A percentile compares a stretch with the other conserved stretches of the same genome.
These are phyloP conservation scores for Sebastes schlegelii DNA, from an alignment of 2,113 vertebrate species.

Conservation along the genomic window DNA sequence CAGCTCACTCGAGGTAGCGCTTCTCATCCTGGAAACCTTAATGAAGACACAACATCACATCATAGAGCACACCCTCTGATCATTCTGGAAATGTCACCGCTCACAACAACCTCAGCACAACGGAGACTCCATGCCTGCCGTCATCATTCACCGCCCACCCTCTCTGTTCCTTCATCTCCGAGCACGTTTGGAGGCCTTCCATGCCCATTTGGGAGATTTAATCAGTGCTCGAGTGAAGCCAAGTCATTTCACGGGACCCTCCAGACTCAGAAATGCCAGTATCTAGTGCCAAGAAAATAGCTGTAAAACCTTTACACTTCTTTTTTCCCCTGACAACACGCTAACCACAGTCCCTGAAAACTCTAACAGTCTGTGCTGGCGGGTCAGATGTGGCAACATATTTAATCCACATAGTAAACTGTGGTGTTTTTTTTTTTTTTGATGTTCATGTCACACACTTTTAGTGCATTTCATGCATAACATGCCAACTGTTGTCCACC, in stretches of 20 bases:
- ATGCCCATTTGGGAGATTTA: constrained; percentile 58
- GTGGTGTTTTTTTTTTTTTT: background rate
- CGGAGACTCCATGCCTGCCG: constrained; percentile 14
- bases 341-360: constrained; percentile 38
- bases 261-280: constrained; percentile 51
- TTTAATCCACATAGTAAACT: constrained; percentile 38
- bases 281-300: constrained; percentile 59
- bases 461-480: constrained; percentile 25
- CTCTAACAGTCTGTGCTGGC: constrained; percentile 13
- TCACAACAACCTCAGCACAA: constrained; percentile 19
- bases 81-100: constrained; percentile 26
- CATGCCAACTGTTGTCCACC: constrained; percentile 1
- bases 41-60: constrained; percentile 15
- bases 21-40: constrained; percentile 45
- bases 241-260: constrained; percentile 66
- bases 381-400: constrained; percentile 42
- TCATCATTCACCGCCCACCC: constrained; percentile 1
- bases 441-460: constrained; percentile 3
- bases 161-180: constrained; percentile 22
- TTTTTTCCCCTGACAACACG: constrained; percentile 39
- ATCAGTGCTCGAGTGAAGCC: constrained; percentile 54
- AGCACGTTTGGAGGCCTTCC: constrained; percentile 50
- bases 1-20: constrained; percentile 5
- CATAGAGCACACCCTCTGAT: constrained; percentile 21
- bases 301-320: constrained; percentile 53